phyloP scores from a whole-genome alignment of 2,797 vertebrate genomes.

The Eulemur rubriventer region DNA sequence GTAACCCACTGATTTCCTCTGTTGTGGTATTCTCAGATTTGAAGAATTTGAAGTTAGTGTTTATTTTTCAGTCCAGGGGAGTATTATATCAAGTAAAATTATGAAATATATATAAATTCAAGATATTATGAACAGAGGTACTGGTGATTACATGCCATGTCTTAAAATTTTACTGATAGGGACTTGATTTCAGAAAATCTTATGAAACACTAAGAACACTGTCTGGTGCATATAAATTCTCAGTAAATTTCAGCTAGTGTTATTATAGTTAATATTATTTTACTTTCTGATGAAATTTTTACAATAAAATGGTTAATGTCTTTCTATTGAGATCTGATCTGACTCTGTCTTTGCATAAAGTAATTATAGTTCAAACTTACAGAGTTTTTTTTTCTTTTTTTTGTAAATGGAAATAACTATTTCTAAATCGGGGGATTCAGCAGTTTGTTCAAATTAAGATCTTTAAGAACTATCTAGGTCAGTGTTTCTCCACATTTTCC shows the following conservation, averaged over 20 bases:
- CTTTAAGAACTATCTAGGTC: not conserved
- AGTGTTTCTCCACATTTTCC: conserved; percentile 10
- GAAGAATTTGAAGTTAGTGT: not conserved
- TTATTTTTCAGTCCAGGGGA: not conserved
- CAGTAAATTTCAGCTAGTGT: not conserved
- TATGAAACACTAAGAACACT: not conserved
- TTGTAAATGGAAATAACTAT: not conserved
- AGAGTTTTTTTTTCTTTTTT: not conserved
- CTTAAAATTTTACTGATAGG: not conserved
- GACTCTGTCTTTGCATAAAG: not conserved
- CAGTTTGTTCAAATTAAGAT: not conserved
- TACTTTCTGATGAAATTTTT: not conserved
- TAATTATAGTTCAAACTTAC: conserved; percentile 4
- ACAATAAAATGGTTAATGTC: not conserved
- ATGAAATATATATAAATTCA: not conserved
- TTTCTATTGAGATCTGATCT: conserved; percentile 20
- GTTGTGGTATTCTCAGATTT: not conserved
- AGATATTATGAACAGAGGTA: not conserved
- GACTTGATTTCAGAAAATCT: conserved; percentile 30
- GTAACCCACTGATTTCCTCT: not conserved
- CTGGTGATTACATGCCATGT: not conserved
- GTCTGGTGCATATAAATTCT: not conserved
- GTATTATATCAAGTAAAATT: not conserved
- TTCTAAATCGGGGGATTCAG: not conserved
- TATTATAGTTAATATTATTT: not conserved